Percentiles rank a stretch among this genome's conserved stretches.
Conservation (phyloP, 2,113 vertebrate species). For the Orycteropus afer region DNA sequence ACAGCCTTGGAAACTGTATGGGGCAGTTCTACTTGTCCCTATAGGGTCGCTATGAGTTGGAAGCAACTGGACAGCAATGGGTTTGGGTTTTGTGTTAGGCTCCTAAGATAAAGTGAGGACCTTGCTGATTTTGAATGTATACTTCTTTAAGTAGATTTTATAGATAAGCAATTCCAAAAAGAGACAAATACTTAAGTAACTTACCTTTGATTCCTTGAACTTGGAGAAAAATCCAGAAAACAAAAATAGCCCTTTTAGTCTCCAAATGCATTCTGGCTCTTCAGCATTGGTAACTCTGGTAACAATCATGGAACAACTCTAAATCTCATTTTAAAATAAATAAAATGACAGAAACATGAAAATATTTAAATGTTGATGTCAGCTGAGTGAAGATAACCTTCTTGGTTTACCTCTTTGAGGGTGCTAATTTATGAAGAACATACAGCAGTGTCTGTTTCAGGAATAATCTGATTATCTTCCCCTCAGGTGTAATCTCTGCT, state of each 20-base stretch:
- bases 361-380: background rate
- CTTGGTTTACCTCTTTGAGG: background rate
- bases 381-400: constrained; percentile 8
- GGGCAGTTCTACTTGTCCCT: too few species aligned
- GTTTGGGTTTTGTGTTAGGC: background rate
- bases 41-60: too few species aligned
- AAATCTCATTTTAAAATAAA: constrained; percentile 14
- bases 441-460: constrained; percentile 87
- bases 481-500: constrained; percentile 95
- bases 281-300: constrained; percentile 78
- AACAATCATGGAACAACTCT: constrained; percentile 38
- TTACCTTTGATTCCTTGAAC: constrained; percentile 91
- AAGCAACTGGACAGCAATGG: background rate
- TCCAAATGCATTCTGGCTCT: constrained; percentile 88
- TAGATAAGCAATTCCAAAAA: constrained; percentile 42
- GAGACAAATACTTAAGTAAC: constrained; percentile 57
- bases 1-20: too few species aligned
- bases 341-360: constrained; percentile 15
- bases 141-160: background rate
- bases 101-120: background rate
- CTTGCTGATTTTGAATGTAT: background rate
- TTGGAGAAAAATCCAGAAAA: constrained; percentile 86
- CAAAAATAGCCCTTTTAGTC: constrained; percentile 85
- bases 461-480: constrained; percentile 96
- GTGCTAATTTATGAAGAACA: constrained; percentile 76